phyloP scores from a whole-genome alignment of 92 coral and sea anemone genomes.

The Zoanthus solanderi region DNA sequence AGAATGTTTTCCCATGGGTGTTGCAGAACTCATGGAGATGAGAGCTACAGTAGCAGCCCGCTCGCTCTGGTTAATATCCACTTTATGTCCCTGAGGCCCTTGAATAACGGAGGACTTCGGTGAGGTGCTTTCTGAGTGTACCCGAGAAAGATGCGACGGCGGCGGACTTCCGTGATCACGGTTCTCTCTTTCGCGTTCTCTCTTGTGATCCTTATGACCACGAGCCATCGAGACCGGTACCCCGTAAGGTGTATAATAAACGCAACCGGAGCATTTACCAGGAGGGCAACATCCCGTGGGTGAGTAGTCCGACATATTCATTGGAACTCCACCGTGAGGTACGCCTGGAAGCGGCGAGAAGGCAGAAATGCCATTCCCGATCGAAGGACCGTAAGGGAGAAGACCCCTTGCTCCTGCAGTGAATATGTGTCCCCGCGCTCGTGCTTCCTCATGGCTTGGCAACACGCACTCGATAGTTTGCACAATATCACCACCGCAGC shows the following conservation, averaged over 20 bases:
- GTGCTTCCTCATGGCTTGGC: conserved; percentile 96
- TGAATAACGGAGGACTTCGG: conserved; percentile 65
- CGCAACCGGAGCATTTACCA: conserved; percentile 83
- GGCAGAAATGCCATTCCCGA: conserved; percentile 78
- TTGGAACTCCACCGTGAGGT: conserved; percentile 70
- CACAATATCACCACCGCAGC: conserved; percentile 96
- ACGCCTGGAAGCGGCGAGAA: conserved; percentile 79
- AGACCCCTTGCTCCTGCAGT: conserved; percentile 67
- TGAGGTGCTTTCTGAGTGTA: conserved; percentile 28
- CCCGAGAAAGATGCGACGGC: conserved; percentile 24
- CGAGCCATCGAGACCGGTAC: conserved; percentile 64
- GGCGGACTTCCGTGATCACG: conserved; percentile 51
- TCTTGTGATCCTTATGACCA: conserved; percentile 57
- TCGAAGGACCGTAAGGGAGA: conserved; percentile 66
- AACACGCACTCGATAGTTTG: conserved; percentile 96
- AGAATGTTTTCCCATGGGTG: conserved; percentile 16
- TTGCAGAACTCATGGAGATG: conserved; percentile 78
- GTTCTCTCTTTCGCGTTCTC: conserved; percentile 55
- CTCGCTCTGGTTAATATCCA: conserved; percentile 73
- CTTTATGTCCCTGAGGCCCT: conserved; percentile 64
- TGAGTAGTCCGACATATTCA: conserved; percentile 76
- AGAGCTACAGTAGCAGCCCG: conserved; percentile 87
- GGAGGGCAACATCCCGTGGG: conserved; percentile 75
- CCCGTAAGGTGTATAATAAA: conserved; percentile 82
- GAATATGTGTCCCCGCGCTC: conserved; percentile 76